These are phyloP conservation scores for Cephus pulcher DNA, from an alignment of 2,888 invertebrate genomes.

Conservation along the genomic window DNA sequence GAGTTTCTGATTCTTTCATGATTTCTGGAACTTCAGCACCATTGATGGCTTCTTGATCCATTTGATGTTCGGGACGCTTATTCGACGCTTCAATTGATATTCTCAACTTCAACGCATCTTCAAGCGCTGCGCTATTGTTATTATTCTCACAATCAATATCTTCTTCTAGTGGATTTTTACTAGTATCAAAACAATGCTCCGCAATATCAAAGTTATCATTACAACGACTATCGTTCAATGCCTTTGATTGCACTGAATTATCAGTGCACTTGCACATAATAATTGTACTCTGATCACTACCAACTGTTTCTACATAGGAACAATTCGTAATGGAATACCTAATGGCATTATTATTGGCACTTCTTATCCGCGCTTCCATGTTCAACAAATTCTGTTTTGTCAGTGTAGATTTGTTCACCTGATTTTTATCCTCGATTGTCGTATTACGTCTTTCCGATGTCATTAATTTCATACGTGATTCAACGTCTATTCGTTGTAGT, in stretches of 20 bases:
- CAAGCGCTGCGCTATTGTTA: not conserved
- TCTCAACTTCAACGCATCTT: not conserved
- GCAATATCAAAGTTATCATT: not conserved
- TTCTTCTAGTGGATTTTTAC: not conserved
- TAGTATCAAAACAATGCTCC: not conserved
- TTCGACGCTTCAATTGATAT: not conserved
- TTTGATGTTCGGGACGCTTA: not conserved
- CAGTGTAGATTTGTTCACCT: not conserved
- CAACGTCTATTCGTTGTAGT: slow-evolving; percentile 1
- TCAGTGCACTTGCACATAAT: slow-evolving; percentile 32
- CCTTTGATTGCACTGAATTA: not conserved
- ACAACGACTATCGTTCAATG: not conserved
- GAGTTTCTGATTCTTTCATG: not conserved
- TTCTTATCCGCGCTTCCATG: not conserved
- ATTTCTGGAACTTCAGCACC: not conserved
- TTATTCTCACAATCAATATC: not conserved
- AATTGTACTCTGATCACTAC: slow-evolving; percentile 41
- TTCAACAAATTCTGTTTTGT: not conserved
- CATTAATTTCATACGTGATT: not conserved
- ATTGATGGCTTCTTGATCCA: not conserved
- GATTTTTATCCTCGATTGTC: not conserved
- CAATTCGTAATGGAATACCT: not conserved
- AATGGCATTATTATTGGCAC: not conserved
- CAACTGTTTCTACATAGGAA: not conserved
- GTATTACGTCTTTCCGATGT: not conserved